These are phyloP conservation scores for Frankliniella fusca DNA, from an alignment of 2,888 invertebrate genomes.

Conservation along the genomic window DNA sequence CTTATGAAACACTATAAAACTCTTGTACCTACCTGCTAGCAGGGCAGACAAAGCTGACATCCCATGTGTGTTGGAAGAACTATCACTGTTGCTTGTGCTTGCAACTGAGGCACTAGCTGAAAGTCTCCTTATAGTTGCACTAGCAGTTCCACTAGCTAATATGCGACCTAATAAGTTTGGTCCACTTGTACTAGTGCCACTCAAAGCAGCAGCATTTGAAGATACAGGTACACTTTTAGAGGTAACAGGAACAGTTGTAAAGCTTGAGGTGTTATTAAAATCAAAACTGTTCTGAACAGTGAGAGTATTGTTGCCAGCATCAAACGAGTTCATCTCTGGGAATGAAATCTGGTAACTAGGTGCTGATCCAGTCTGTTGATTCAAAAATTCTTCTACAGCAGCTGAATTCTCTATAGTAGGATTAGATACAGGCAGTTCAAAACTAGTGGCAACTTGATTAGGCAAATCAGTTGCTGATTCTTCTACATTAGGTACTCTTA, in stretches of 20 bases:
- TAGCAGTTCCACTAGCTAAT: neutral
- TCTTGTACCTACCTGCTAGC: slow-evolving; percentile 49
- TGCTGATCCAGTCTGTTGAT: neutral
- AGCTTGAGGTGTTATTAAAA: neutral
- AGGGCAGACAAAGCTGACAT: slow-evolving; percentile 58
- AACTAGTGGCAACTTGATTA: neutral
- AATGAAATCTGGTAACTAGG: slow-evolving; percentile 18
- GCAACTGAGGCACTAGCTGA: neutral
- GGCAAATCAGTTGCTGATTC: neutral
- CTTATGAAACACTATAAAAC: slow-evolving; percentile 27
- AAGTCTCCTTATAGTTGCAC: slow-evolving; percentile 8
- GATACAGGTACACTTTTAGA: slow-evolving; percentile 4
- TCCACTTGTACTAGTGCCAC: neutral
- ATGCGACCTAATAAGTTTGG: neutral
- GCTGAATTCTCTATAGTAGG: neutral
- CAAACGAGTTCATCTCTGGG: neutral
- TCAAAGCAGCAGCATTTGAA: neutral
- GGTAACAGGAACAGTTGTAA: slow-evolving; percentile 2
- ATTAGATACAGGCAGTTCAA: neutral
- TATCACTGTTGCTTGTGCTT: slow-evolving; percentile 5
- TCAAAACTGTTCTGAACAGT: slow-evolving; percentile 14
- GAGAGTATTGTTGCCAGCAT: slow-evolving; percentile 5
- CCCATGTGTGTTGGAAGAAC: neutral
- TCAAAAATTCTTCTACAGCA: slow-evolving; percentile 14
- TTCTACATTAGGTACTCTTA: neutral